Conservation (phyloP, 2,888 invertebrate species). For the Mactromeris polynyma region DNA sequence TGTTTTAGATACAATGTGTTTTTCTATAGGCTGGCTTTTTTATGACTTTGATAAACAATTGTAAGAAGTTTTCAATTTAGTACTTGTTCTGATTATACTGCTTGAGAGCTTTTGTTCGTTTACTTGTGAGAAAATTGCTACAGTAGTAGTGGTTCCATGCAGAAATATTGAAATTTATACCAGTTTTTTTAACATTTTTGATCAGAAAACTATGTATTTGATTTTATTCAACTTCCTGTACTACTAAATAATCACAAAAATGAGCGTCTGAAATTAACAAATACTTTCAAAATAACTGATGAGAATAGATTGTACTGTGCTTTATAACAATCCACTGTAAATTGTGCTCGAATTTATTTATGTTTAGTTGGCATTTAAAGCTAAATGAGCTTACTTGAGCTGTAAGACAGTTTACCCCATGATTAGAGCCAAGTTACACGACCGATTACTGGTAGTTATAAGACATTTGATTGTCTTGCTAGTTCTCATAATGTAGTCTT, state of each 20-base stretch:
- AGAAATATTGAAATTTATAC: neutral
- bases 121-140: neutral
- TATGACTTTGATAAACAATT: neutral
- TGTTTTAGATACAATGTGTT: neutral
- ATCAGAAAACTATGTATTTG: neutral
- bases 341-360: neutral
- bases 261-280: neutral
- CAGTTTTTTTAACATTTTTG: neutral
- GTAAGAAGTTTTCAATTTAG: neutral
- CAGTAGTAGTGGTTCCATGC: neutral
- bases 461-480: neutral
- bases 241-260: neutral
- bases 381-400: neutral
- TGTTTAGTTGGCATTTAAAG: neutral
- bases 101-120: neutral
- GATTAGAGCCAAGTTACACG: neutral
- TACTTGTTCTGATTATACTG: neutral
- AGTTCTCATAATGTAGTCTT: neutral
- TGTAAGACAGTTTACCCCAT: neutral
- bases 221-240: neutral
- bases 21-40: neutral
- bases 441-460: neutral
- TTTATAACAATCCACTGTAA: neutral
- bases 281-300: neutral
- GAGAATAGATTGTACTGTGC: neutral